Conservation (phyloP, 92 coral and sea anemone genomes). For the Desmophyllum pertusum region DNA sequence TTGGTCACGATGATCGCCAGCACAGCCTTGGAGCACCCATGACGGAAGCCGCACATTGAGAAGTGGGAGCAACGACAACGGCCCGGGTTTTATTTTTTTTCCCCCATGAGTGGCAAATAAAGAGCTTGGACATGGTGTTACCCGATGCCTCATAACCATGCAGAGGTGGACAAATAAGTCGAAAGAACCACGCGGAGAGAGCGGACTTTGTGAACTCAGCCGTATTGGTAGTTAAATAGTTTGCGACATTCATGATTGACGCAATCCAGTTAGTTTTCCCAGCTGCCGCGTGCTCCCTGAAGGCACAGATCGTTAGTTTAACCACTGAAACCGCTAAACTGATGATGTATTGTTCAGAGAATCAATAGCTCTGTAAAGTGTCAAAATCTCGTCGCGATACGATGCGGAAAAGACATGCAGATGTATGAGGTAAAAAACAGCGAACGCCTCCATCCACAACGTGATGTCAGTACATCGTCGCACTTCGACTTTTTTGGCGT, state of each 20-base stretch:
- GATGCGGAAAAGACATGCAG: background rate
- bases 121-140: no score
- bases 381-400: background rate
- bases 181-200: no score
- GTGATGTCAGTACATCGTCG: slow-evolving; percentile 8
- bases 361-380: slow-evolving; percentile 15
- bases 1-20: no score
- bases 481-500: background rate
- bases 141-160: no score
- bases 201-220: background rate
- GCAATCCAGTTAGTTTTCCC: slow-evolving; percentile 6
- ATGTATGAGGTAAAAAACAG: slow-evolving; percentile 8
- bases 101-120: background rate
- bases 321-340: slow-evolving; percentile 12
- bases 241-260: slow-evolving; percentile 31
- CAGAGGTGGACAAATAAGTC: no score
- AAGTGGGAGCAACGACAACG: background rate
- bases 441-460: slow-evolving; percentile 38
- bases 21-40: no score
- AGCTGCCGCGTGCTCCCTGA: background rate
- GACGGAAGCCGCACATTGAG: background rate
- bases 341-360: slow-evolving; percentile 13
- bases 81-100: no score
- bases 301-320: slow-evolving; percentile 23
- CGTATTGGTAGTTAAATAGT: slow-evolving; percentile 5